Evolutionary conservation across 1,140 invertebrate species (phyloP).

Genomic region (Temnothorax curvispinosus): DNA sequence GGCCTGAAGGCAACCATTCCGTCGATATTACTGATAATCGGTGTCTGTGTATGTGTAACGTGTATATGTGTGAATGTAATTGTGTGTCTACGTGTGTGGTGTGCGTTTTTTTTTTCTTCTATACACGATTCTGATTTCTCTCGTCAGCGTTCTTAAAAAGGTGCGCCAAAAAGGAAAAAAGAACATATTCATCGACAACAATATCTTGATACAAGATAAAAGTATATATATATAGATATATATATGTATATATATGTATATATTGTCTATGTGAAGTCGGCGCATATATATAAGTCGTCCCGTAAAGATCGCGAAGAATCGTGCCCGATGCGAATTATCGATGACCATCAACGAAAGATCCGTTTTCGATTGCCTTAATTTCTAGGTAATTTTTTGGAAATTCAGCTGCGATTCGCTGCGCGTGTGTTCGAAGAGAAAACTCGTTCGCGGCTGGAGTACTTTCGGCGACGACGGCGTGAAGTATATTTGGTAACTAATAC

Average conservation of each 20-base stretch:
- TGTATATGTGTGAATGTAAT: conserved; percentile 49
- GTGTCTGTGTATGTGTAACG: conserved; percentile 62
- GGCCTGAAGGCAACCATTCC: conserved; percentile 85
- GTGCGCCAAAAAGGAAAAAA: conserved; percentile 60
- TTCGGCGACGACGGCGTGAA: conserved; percentile 19
- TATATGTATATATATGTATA: conserved; percentile 8
- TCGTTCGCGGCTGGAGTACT: conserved; percentile 9
- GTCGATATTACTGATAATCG: conserved; percentile 83
- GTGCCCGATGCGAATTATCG: conserved; percentile 9
- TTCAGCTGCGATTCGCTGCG: neutral
- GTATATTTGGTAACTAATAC: conserved; percentile 32
- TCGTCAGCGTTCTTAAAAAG: conserved; percentile 52
- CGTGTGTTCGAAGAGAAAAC: neutral
- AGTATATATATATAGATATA: conserved; percentile 15
- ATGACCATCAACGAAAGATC: conserved; percentile 16
- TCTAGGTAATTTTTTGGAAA: conserved; percentile 24
- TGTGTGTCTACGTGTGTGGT: neutral
- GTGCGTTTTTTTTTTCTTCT: conserved; percentile 25
- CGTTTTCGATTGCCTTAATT: conserved; percentile 29
- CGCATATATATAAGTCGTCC: conserved; percentile 45
- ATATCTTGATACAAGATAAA: conserved; percentile 36
- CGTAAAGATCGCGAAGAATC: conserved; percentile 48
- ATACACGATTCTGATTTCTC: conserved; percentile 48
- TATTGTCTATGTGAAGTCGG: conserved; percentile 59
- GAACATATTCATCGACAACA: conserved; percentile 44